Evolutionary conservation across 2,888 invertebrate genomes (phyloP).

Genomic region (Nematopogon swammerdamellus): DNA sequence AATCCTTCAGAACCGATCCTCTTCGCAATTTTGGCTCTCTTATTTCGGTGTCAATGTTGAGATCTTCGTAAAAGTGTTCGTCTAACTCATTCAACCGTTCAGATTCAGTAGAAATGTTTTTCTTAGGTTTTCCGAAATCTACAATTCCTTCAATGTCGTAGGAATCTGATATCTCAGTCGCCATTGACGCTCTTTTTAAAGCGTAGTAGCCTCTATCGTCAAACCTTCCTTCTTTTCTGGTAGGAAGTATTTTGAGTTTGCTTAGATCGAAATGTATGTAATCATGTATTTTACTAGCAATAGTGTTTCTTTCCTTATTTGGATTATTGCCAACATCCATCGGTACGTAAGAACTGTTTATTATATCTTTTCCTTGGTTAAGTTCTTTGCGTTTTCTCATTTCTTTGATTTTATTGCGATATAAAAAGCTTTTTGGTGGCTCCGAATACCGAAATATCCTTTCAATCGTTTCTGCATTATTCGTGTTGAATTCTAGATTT

Average conservation of each 20-base stretch:
- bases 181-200: conserved; percentile 18
- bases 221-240: conserved; percentile 22
- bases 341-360: conserved; percentile 35
- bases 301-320: conserved; percentile 24
- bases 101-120: conserved; percentile 17
- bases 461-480: conserved; percentile 17
- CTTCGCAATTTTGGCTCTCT: conserved; percentile 14
- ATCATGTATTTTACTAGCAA: conserved; percentile 17
- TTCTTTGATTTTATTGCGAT: conserved; percentile 26
- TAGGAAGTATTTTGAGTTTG: conserved; percentile 19
- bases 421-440: conserved; percentile 44
- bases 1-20: too few species aligned
- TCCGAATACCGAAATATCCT: conserved; percentile 37
- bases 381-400: conserved; percentile 17
- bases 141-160: neutral
- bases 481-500: neutral
- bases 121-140: neutral
- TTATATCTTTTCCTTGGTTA: conserved; percentile 12
- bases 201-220: conserved; percentile 42
- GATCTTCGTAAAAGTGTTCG: conserved; percentile 46
- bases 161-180: neutral
- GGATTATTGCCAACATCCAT: conserved; percentile 29
- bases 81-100: conserved; percentile 28
- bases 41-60: conserved; percentile 31
- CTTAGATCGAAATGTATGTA: conserved; percentile 23